Conservation (phyloP, 1,140 invertebrate genomes). For the Adelges cooleyi region DNA sequence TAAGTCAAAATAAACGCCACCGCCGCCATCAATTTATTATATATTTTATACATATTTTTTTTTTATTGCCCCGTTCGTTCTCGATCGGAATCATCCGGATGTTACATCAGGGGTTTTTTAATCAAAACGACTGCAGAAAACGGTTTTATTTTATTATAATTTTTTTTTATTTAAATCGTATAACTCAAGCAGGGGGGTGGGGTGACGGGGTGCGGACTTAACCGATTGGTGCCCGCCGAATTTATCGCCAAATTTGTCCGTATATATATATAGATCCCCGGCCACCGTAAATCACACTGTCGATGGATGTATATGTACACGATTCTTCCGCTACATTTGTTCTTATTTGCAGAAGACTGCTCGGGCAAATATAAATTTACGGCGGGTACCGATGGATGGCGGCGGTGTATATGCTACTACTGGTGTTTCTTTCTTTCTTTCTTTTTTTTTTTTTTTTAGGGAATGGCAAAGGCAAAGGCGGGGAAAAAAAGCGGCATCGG, state of each 20-base stretch:
- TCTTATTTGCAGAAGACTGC: conserved; percentile 28
- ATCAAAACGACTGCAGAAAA: conserved; percentile 20
- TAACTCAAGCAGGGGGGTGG: background rate
- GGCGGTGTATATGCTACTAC: background rate
- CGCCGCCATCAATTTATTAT: background rate
- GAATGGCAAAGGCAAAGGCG: background rate
- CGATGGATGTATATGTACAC: conserved; percentile 29
- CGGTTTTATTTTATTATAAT: background rate
- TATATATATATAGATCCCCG: background rate
- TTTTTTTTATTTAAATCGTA: conserved; percentile 22
- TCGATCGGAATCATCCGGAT: background rate
- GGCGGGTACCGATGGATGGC: background rate
- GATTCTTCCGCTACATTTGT: conserved; percentile 28
- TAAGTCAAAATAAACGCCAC: background rate
- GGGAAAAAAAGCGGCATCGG: background rate
- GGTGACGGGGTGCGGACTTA: background rate
- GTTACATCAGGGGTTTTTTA: conserved; percentile 22
- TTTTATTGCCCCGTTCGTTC: conserved; percentile 11
- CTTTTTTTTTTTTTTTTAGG: conserved; percentile 7
- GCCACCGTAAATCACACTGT: conserved; percentile 18
- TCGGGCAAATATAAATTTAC: conserved; percentile 28
- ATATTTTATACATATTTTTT: conserved; percentile 8
- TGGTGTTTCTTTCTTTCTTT: background rate
- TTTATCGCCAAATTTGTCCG: conserved; percentile 27
- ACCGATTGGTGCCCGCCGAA: too few species aligned